phyloP scores from a whole-genome alignment of 2,113 vertebrate species.

The Leiothrix lutea region DNA sequence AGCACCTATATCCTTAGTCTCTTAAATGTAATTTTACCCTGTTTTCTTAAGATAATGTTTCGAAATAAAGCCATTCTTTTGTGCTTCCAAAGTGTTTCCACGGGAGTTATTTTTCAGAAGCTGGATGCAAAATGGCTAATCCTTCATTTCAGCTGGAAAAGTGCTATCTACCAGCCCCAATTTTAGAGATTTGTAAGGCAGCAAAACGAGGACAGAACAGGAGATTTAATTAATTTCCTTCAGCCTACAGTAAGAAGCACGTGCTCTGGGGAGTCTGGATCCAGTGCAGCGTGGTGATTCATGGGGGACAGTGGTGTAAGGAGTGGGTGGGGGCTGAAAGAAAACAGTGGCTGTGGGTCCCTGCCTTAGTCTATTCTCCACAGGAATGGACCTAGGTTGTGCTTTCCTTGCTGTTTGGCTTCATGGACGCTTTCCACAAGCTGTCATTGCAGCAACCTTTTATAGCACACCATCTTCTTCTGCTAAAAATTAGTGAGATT shows the following conservation, averaged over 20 bases:
- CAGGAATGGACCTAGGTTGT: not conserved
- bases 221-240: not conserved
- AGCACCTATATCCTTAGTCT: not conserved
- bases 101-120: not conserved
- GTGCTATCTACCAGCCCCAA: not conserved
- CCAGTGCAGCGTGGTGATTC: not conserved
- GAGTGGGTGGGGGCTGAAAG: not conserved
- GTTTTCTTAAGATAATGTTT: not conserved
- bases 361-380: not conserved
- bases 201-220: not conserved
- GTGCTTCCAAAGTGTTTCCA: not conserved
- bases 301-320: not conserved
- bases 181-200: not conserved
- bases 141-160: not conserved
- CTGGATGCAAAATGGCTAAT: not conserved
- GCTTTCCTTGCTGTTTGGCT: not conserved
- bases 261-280: not conserved
- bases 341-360: not conserved
- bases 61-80: not conserved
- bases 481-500: not conserved
- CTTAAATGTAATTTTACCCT: not conserved
- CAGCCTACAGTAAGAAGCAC: fast-evolving
- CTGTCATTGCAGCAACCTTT: not conserved
- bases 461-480: not conserved
- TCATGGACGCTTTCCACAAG: not conserved